These are phyloP conservation scores for Stenopsyche tienmushanensis DNA, from an alignment of 1,140 invertebrate genomes.

Conservation along the genomic window DNA sequence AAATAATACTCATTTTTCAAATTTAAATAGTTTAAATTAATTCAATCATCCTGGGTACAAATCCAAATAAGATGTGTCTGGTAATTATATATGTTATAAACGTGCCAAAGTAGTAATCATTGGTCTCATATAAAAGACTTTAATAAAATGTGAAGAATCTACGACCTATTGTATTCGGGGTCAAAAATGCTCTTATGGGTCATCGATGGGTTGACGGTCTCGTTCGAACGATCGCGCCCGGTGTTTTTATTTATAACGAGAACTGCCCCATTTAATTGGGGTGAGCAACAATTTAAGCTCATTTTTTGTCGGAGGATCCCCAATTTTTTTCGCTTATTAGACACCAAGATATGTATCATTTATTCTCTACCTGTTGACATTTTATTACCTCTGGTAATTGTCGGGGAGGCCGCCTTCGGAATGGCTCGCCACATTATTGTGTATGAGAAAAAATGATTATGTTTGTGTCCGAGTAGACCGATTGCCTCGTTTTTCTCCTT, in stretches of 20 bases:
- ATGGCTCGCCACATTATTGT: neutral
- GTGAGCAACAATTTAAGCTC: conserved; percentile 33
- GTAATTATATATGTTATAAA: neutral
- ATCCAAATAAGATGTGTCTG: too few relatives aligned
- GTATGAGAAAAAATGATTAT: too few relatives aligned
- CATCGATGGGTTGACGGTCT: conserved; percentile 1
- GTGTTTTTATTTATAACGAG: conserved; percentile 36
- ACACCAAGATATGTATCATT: conserved; percentile 36
- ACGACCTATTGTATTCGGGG: neutral
- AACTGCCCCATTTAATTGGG: conserved; percentile 38
- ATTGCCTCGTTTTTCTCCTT: too few relatives aligned
- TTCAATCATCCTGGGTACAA: neutral
- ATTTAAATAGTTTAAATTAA: too few relatives aligned
- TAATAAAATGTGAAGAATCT: neutral
- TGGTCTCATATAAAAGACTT: neutral
- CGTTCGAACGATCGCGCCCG: conserved; percentile 2
- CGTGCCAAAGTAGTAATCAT: neutral
- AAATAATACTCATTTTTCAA: too few relatives aligned
- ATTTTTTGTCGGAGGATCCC: conserved; percentile 25
- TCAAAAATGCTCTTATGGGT: neutral
- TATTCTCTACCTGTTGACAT: conserved; percentile 37
- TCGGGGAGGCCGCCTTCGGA: neutral
- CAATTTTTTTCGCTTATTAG: conserved; percentile 32
- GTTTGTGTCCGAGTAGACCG: too few relatives aligned
- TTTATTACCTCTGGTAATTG: conserved; percentile 36